Conservation (phyloP, 2,113 vertebrate genomes). For the Vulpes lagopus region DNA sequence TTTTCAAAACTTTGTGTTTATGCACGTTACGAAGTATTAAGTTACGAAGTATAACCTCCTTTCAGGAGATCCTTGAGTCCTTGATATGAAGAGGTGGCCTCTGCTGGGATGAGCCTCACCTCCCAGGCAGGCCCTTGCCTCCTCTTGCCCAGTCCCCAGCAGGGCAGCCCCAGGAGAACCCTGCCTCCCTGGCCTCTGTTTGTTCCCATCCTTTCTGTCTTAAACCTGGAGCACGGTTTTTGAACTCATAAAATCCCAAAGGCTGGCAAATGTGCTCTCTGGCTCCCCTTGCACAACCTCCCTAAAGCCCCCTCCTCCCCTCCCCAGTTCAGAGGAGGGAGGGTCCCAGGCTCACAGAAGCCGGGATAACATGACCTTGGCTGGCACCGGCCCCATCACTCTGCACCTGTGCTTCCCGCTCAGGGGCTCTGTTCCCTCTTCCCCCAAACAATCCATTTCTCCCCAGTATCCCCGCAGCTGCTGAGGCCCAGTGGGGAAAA, state of each 20-base stretch:
- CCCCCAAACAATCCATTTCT: neutral
- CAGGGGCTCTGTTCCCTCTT: neutral
- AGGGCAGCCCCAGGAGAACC: no score
- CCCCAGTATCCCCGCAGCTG: neutral
- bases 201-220: neutral
- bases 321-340: neutral
- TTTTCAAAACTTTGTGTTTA: neutral
- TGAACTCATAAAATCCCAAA: neutral
- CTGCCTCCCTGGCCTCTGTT: no score
- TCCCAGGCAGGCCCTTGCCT: neutral
- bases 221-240: neutral
- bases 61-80: neutral
- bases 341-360: neutral
- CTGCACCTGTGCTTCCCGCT: neutral
- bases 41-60: neutral
- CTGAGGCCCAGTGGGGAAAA: neutral
- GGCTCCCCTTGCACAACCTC: no score
- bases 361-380: neutral
- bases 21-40: neutral
- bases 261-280: no score
- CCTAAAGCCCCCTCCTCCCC: neutral
- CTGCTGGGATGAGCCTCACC: no score
- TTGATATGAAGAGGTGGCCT: neutral
- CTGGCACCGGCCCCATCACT: neutral
- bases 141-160: neutral